Evolutionary conservation across 2,113 vertebrate genomes (phyloP), one percentile per base, ranked within the genome.

Genomic region (Sisor rabdophorus): DNA sequence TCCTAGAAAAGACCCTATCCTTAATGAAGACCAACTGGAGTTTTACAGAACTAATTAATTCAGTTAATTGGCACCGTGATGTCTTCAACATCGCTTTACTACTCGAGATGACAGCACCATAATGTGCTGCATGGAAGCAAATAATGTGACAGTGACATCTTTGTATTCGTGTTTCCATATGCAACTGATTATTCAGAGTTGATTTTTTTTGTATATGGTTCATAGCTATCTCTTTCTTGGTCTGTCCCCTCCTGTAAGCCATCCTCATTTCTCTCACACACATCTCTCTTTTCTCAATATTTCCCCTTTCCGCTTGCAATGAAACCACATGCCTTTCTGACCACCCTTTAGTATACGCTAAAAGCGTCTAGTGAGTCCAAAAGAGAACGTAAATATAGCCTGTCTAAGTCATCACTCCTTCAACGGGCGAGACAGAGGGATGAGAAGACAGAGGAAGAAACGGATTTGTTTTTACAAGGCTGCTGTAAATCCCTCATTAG

Each of bases 361-460:
- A 80, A 76, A 73, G 60, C 52, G 13, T 28, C 60, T 58, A 36
- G 30, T 79, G 79, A 32, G 30, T 30, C n/a, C 11, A 6, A 28
- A 61, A 64, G 64, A 64, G 30, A 80, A 44, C 63, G 60, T 48
- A 77, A 53, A 63, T 8, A 28, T 58, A 47, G 74, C 58, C 84
- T 85, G 85, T 88, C 86, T 80, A 84, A 84, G 80, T 86, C 82
- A 85, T 87, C 84, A 84, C 71, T 73, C 83, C n/a, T 22, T 60
- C 69, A 9, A 36, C 3, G 17, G 56, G 68, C 60, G 52, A 84
- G 69, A 78, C 74, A 77, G 85, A 79, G 67, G 73, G 71, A 59
- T 58, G 77, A 69, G 72, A 81, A 77, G 69, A 81, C 77, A 71
- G 81, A 82, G 74, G 81, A 84, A 84, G 80, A 58, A 63, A 53